phyloP scores from a whole-genome alignment of 1,140 invertebrate genomes.

The Metopolophium dirhodum region DNA sequence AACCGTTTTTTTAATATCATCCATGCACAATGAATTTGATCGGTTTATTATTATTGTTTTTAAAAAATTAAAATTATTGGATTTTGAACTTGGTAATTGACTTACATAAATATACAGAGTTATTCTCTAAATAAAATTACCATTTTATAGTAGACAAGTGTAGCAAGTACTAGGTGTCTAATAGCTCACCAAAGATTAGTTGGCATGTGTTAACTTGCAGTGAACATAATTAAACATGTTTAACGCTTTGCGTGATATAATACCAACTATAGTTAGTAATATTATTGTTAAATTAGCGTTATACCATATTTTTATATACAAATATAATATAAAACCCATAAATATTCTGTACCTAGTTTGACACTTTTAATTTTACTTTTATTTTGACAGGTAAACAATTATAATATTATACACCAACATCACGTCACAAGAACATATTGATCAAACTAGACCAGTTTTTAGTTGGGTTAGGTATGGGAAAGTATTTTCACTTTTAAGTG shows the following conservation, averaged over 20 bases:
- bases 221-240: no score
- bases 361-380: neutral
- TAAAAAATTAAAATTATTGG: no score
- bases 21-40: no score
- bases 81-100: no score
- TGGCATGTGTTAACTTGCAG: no score
- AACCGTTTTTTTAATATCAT: no score
- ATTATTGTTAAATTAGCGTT: neutral
- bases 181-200: no score
- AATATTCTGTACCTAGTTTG: neutral
- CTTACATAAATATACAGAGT: no score
- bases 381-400: neutral
- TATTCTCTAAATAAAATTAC: no score
- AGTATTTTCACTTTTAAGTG: conserved; percentile 5
- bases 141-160: no score
- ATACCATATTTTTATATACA: neutral
- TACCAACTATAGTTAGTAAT: neutral
- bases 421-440: neutral
- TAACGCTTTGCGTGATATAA: neutral
- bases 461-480: neutral
- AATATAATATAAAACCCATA: neutral
- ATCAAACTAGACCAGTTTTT: neutral
- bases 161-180: no score
- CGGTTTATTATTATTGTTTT: no score
- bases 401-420: neutral